These are phyloP conservation scores for Phyllopteryx taeniolatus DNA, from an alignment of 2,113 vertebrate species.

Conservation along the genomic window DNA sequence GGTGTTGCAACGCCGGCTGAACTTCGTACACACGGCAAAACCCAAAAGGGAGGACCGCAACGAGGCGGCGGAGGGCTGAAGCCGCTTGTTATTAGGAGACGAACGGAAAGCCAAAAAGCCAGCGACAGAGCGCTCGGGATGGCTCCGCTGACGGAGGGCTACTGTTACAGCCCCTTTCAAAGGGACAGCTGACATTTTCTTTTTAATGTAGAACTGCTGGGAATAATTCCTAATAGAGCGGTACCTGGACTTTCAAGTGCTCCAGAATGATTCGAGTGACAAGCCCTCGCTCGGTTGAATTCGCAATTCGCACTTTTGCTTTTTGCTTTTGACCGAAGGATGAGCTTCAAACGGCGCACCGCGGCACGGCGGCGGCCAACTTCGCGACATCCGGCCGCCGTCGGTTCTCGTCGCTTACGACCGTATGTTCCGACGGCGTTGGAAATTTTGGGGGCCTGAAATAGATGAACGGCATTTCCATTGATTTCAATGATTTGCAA, in stretches of 20 bases:
- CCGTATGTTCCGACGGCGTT: no score
- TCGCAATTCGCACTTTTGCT: no score
- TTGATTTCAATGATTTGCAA: no score
- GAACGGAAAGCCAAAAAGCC: slow-evolving; percentile 58
- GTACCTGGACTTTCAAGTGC: no score
- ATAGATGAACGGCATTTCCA: background rate
- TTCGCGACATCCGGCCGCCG: background rate
- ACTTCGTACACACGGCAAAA: slow-evolving; percentile 8
- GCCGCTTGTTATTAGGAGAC: slow-evolving; percentile 61
- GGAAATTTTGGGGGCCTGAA: background rate
- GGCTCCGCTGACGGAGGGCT: slow-evolving; percentile 3
- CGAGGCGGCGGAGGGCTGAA: slow-evolving; percentile 28
- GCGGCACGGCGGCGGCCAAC: background rate
- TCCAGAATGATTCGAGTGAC: no score
- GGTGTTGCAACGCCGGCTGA: slow-evolving; percentile 28
- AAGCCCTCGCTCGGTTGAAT: no score
- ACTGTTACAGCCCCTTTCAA: no score
- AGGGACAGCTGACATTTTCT: no score
- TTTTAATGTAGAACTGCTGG: no score
- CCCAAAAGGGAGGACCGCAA: slow-evolving; percentile 35
- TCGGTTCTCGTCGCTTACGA: no score
- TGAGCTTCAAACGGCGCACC: background rate
- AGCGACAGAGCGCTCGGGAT: slow-evolving; percentile 54
- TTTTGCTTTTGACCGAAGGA: background rate
- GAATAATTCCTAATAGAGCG: no score